These are phyloP conservation scores for Scaptomyza pallida DNA, from an alignment of 1,140 invertebrate species.

Conservation along the genomic window DNA sequence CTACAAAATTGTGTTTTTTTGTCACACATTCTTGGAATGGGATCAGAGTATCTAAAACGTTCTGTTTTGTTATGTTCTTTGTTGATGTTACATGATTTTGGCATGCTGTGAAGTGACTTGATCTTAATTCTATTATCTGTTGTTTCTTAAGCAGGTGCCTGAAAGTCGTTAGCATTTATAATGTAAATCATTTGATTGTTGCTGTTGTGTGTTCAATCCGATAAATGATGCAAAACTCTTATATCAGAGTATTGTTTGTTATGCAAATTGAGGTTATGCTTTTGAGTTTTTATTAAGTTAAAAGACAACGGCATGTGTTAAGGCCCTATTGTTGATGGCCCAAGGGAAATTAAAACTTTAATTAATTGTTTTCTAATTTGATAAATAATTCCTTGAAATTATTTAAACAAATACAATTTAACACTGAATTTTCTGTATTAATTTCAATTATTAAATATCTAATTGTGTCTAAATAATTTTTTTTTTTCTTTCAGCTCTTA, in stretches of 20 bases:
- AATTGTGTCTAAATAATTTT: not conserved
- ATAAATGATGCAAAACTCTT: not conserved
- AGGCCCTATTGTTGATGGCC: no score
- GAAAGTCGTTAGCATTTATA: constrained; percentile 5
- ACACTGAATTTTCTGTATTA: not conserved
- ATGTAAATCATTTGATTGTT: constrained; percentile 6
- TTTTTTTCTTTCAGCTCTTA: constrained; percentile 2
- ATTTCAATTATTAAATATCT: not conserved
- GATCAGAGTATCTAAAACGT: no score
- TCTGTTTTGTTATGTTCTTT: not conserved
- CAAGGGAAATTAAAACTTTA: no score
- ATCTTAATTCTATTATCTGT: not conserved
- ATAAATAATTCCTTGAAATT: no score
- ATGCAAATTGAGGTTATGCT: not conserved
- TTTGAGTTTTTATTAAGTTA: not conserved
- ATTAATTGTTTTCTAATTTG: no score
- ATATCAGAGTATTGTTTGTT: not conserved
- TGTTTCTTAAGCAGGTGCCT: constrained; percentile 2
- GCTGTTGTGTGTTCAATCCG: not conserved
- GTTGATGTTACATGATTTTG: not conserved
- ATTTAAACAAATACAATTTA: no score
- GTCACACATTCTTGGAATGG: no score
- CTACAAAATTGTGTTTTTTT: constrained; percentile 1
- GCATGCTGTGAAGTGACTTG: not conserved
- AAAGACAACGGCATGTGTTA: not conserved